These are phyloP conservation scores for Cassiopea xamachana DNA, from an alignment of 30 jellyfish, hydroid and myxozoan species.

Conservation along the genomic window DNA sequence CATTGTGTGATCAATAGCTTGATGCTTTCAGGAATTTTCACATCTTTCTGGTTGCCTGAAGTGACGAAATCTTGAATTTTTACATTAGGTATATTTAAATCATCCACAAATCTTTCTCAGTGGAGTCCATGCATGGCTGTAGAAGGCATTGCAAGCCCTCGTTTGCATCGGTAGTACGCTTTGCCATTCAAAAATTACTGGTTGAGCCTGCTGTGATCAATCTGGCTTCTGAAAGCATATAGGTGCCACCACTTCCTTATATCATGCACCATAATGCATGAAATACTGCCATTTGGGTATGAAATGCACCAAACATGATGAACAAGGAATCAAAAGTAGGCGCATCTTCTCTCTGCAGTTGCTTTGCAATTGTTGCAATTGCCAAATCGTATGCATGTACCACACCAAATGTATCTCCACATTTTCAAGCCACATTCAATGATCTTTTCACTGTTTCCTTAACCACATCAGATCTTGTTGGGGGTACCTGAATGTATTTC, in stretches of 20 bases:
- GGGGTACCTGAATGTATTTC: conserved; percentile 27
- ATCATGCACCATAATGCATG: conserved; percentile 16
- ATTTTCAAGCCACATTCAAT: conserved; percentile 8
- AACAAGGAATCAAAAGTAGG: conserved; percentile 57
- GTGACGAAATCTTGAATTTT: conserved; percentile 6
- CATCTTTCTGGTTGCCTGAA: neutral
- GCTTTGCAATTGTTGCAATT: conserved; percentile 40
- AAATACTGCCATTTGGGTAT: conserved; percentile 42
- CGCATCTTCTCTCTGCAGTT: conserved; percentile 33
- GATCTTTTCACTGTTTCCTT: conserved; percentile 25
- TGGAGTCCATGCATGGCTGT: conserved; percentile 19
- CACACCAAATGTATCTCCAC: neutral
- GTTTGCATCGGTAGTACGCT: conserved; percentile 33
- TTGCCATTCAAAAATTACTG: conserved; percentile 36
- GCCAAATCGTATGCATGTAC: conserved; percentile 51
- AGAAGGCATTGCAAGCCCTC: conserved; percentile 26
- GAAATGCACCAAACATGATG: conserved; percentile 58
- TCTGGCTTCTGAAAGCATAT: conserved; percentile 39
- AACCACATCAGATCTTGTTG: conserved; percentile 40
- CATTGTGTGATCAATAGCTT: conserved; percentile 5
- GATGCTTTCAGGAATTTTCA: conserved; percentile 1
- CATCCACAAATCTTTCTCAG: conserved; percentile 25
- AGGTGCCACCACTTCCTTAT: conserved; percentile 45
- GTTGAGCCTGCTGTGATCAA: conserved; percentile 43
- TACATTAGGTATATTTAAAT: conserved; percentile 19